Base-by-base conservation (phyloP, 30 jellyfish, hydroid and myxozoan genomes). In the Cassiopea andromeda region DNA sequence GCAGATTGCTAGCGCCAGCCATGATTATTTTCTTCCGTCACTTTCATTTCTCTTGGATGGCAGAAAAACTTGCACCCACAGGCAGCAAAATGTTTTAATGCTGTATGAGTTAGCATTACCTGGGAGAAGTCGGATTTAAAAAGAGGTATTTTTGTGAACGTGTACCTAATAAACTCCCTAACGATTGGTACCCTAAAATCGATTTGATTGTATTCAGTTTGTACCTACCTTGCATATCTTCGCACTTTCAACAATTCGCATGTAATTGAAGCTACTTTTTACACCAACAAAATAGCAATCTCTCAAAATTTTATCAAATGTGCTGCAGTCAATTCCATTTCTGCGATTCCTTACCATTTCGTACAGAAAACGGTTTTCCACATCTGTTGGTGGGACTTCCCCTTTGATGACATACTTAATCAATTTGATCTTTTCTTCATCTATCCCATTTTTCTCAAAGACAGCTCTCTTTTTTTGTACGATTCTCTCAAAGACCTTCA, bases 251-350 rank as follows among this genome's bases (percentile, higher is more conserved):
- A 89, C 12, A 27, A 49, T 73, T 64, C 96, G 69, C 67, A 46
- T 38, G 72, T 78, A 75, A 60, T 89, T 85, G 74, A 89, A 89
- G 43, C 68, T 60, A 73, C 88, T 78, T 58, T 82, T 74, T 59
- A 89, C 75, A 14, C 96, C 96, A 79, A 71, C 86, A 50, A 44
- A 80, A 70, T 43, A 75, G 61, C 83, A 79, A 80, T 89, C 96
- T 7, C 96, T 79, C 45, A 72, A 60, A 46, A 89, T 79, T 19
- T 73, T 66, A 73, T 89, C 96, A 73, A 89, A 79, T 69, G 57
- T 81, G 48, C 72, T 75, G 57, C 91, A 79, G 61, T 89, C 96
- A 3, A 89, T 64, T 45, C 96, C 96, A 81, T 80, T 76, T 17
- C 90, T 70, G 27, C 83, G 82, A 74, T 89, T 89, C 71, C 43